phyloP scores from a whole-genome alignment of 2,888 invertebrate species.

The Chymomyza caudatula region DNA sequence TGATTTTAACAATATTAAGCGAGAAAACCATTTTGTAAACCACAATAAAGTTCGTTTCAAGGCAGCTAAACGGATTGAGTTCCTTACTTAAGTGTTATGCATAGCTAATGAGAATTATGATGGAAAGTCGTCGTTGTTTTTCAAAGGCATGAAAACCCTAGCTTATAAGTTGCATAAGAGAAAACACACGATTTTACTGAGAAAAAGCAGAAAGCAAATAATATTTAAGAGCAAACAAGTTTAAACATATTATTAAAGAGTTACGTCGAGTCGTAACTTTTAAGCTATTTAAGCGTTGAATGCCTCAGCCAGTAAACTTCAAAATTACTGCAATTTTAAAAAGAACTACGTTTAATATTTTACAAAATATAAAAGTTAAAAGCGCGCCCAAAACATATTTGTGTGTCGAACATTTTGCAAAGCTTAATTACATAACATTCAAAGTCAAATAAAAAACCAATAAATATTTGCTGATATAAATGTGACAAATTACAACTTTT shows the following conservation, averaged over 20 bases:
- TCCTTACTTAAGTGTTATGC: slow-evolving; percentile 35
- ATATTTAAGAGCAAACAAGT: slow-evolving; percentile 28
- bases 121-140: neutral
- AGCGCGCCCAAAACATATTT: slow-evolving; percentile 8
- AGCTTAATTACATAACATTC: slow-evolving; percentile 18
- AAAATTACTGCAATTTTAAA: neutral
- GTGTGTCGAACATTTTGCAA: slow-evolving; percentile 50
- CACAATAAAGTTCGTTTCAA: neutral
- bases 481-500: slow-evolving; percentile 28
- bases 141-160: neutral
- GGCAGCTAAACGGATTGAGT: slow-evolving; percentile 47
- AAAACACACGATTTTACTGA: slow-evolving; percentile 23
- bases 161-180: neutral
- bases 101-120: neutral
- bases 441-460: slow-evolving; percentile 6
- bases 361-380: slow-evolving; percentile 9
- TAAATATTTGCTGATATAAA: slow-evolving; percentile 42
- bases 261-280: slow-evolving; percentile 7
- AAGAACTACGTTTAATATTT: slow-evolving; percentile 12
- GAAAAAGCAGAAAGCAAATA: slow-evolving; percentile 9
- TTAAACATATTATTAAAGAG: slow-evolving; percentile 11
- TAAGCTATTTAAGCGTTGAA: slow-evolving; percentile 43
- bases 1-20: neutral
- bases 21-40: neutral
- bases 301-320: slow-evolving; percentile 59